phyloP scores from a whole-genome alignment of 2,888 invertebrate species.

The Hartigia nigra region DNA sequence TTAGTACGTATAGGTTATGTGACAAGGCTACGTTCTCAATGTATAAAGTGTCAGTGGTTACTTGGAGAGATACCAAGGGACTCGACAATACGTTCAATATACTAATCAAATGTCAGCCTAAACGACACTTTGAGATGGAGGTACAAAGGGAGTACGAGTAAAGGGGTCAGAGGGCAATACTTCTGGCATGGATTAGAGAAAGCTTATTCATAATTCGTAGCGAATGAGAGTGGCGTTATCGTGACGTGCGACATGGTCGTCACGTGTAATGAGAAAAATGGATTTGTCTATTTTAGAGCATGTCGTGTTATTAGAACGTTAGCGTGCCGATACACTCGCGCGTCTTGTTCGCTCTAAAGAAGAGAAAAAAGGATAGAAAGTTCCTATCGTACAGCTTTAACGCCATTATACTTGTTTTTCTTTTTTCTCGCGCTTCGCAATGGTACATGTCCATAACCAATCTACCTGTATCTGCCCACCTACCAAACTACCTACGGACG shows the following conservation, averaged over 20 bases:
- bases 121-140: neutral
- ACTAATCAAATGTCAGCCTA: neutral
- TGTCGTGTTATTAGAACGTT: neutral
- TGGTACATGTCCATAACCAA: neutral
- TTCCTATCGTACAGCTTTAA: neutral
- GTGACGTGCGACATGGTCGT: neutral
- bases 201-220: neutral
- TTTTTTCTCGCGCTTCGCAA: neutral
- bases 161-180: neutral
- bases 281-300: neutral
- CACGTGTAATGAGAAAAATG: neutral
- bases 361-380: neutral
- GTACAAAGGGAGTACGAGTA: neutral
- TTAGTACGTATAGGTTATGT: neutral
- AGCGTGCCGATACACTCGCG: neutral
- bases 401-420: neutral
- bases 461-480: neutral
- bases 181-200: neutral
- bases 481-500: neutral
- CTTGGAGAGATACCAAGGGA: neutral
- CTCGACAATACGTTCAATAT: neutral
- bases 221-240: neutral
- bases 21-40: neutral
- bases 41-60: neutral
- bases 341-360: neutral